Evolutionary conservation across 2,113 vertebrate species (phyloP).

Genomic region (Perca schrenkii): DNA sequence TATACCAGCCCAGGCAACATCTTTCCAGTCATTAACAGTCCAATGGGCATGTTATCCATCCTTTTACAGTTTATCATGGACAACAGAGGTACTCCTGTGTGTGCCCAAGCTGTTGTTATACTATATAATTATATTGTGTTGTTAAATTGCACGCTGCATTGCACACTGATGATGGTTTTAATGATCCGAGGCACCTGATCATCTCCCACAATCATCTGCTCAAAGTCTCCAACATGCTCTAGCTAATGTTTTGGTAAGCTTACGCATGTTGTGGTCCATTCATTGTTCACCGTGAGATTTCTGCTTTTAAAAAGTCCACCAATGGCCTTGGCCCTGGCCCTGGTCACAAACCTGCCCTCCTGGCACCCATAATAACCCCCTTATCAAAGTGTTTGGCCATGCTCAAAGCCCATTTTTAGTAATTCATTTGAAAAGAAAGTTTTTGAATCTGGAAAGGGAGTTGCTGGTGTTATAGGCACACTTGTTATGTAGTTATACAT

Average conservation of each 20-base stretch:
- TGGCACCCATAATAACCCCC: neutral
- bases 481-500: neutral
- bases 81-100: neutral
- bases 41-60: neutral
- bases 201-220: neutral
- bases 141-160: neutral
- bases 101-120: neutral
- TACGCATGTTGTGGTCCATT: neutral
- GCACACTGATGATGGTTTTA: neutral
- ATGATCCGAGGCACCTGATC: neutral
- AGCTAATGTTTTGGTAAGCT: neutral
- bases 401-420: neutral
- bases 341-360: neutral
- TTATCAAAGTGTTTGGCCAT: neutral
- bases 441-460: neutral
- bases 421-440: neutral
- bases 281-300: neutral
- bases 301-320: neutral
- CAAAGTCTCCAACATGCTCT: neutral
- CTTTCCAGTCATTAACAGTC: neutral
- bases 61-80: neutral
- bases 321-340: neutral
- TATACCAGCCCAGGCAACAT: neutral
- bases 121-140: slow-evolving; percentile 2
- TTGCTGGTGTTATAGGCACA: neutral